Evolutionary conservation across 2,888 invertebrate genomes (phyloP).

Genomic region (Fabriciana adippe): DNA sequence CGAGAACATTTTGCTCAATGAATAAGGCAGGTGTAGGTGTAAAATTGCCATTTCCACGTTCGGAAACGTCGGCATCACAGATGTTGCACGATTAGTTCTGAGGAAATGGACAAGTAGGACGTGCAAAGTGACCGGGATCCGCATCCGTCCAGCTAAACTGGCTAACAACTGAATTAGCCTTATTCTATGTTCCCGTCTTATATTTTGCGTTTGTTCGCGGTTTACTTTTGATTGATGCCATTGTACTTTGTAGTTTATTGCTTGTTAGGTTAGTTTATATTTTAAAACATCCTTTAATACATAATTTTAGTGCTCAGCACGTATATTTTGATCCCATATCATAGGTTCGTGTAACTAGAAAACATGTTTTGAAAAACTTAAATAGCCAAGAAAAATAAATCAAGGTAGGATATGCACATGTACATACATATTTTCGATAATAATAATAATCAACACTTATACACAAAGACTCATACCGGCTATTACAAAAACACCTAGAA

Average conservation of each 20-base stretch:
- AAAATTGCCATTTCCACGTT: constrained; percentile 42
- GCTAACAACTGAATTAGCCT: constrained; percentile 40
- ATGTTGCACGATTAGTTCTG: constrained; percentile 42
- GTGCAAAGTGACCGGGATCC: constrained; percentile 49
- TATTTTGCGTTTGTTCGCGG: constrained; percentile 19
- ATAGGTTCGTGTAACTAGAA: too few species aligned
- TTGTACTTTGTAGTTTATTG: not conserved
- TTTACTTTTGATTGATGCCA: constrained; percentile 17
- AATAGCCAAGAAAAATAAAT: too few species aligned
- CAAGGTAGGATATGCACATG: too few species aligned
- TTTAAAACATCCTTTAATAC: too few species aligned
- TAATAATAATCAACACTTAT: too few species aligned
- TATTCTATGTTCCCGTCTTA: constrained; percentile 37
- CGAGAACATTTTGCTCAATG: constrained; percentile 23
- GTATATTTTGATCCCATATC: too few species aligned
- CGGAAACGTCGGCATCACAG: constrained; percentile 46
- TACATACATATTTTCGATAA: too few species aligned
- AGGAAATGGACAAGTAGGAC: constrained; percentile 46
- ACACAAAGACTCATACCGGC: too few species aligned
- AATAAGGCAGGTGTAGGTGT: constrained; percentile 41
- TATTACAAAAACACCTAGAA: too few species aligned
- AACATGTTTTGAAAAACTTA: too few species aligned
- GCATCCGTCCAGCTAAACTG: constrained; percentile 48
- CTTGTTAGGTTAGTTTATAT: too few species aligned
- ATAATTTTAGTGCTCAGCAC: too few species aligned